Conservation (phyloP, 2,888 invertebrate species). For the Perithous albicinctus region DNA sequence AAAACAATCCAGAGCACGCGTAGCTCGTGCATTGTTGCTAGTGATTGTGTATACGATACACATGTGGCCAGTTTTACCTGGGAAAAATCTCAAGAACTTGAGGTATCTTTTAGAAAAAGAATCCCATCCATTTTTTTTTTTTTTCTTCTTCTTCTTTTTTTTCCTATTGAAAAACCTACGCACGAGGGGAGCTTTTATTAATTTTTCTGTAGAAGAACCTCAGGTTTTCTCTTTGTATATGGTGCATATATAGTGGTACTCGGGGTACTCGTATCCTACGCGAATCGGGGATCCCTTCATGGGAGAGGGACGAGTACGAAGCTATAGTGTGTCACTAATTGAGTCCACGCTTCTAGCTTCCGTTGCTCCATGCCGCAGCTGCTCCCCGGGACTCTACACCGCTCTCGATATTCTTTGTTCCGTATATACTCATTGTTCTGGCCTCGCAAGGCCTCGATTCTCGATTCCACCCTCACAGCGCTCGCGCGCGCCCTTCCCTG, state of each 20-base stretch:
- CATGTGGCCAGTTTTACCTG: too few relatives aligned
- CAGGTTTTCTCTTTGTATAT: slow-evolving; percentile 15
- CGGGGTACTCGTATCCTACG: slow-evolving; percentile 44
- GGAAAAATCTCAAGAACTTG: neutral
- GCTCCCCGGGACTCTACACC: slow-evolving; percentile 60
- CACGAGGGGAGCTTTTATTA: neutral
- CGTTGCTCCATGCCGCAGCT: slow-evolving; percentile 59
- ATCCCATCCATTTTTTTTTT: neutral
- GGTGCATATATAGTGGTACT: slow-evolving; percentile 17
- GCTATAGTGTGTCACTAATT: slow-evolving; percentile 75
- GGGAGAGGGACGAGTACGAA: slow-evolving; percentile 42
- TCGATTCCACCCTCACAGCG: slow-evolving; percentile 58
- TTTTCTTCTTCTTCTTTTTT: too few relatives aligned
- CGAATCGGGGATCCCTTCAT: slow-evolving; percentile 51
- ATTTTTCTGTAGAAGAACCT: slow-evolving; percentile 6
- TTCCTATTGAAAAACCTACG: neutral
- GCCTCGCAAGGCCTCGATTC: slow-evolving; percentile 64
- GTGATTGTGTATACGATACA: too few relatives aligned
- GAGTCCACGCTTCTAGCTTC: slow-evolving; percentile 71
- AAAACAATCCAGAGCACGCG: too few relatives aligned
- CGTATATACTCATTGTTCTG: slow-evolving; percentile 75
- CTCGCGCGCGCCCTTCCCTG: slow-evolving; percentile 23
- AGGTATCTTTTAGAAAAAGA: neutral
- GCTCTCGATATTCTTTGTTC: slow-evolving; percentile 78
- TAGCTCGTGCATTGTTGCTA: too few relatives aligned